Conservation (phyloP, 2,113 vertebrate genomes). For the Proteles cristata region DNA sequence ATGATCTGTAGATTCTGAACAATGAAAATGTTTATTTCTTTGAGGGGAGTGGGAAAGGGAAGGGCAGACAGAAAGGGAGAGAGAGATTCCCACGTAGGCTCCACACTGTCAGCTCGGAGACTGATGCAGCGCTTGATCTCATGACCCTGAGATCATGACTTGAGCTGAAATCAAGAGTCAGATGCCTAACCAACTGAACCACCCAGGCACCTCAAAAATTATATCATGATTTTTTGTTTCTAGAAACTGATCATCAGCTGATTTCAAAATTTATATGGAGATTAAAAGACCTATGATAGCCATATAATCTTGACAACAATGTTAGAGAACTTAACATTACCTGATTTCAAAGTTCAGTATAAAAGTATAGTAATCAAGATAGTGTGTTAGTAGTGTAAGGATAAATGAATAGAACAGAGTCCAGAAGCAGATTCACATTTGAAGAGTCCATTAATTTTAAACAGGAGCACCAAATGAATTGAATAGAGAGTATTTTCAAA, state of each 20-base stretch:
- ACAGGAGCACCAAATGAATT: neutral
- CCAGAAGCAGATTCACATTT: neutral
- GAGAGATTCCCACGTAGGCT: no score
- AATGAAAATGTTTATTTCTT: neutral
- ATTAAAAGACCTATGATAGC: neutral
- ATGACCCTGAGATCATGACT: no score
- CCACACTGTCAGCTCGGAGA: no score
- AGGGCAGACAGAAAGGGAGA: no score
- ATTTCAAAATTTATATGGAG: conserved; percentile 46
- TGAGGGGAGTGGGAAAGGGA: no score
- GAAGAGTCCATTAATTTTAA: conserved; percentile 5
- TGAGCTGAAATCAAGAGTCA: no score
- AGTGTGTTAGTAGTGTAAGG: neutral
- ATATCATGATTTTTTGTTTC: neutral
- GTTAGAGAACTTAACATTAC: neutral
- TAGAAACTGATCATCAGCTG: neutral
- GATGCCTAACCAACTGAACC: no score
- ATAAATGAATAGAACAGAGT: neutral
- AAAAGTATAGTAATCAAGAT: neutral
- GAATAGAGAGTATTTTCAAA: conserved; percentile 8
- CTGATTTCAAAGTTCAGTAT: neutral
- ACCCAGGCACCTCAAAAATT: no score
- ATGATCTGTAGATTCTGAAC: neutral
- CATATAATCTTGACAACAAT: neutral
- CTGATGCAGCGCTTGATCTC: no score